These are phyloP conservation scores for Volucella bombylans DNA, from an alignment of 2,888 invertebrate species.

Conservation along the genomic window DNA sequence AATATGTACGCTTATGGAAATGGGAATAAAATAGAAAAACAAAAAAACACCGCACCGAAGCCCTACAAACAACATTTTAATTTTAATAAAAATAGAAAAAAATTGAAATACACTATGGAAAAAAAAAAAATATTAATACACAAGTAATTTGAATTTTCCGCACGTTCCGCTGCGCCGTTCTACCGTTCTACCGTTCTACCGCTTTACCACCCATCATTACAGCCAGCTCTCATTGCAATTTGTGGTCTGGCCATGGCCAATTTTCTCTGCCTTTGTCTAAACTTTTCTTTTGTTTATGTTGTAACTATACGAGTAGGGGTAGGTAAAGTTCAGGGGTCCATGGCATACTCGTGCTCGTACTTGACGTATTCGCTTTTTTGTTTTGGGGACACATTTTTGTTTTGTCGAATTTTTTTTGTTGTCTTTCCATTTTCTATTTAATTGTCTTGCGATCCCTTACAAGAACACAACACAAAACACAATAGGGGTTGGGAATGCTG, in stretches of 20 bases:
- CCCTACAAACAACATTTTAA: conserved; percentile 65
- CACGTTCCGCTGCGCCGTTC: conserved; percentile 65
- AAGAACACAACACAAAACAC: conserved; percentile 22
- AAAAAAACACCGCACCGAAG: conserved; percentile 43
- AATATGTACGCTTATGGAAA: conserved; percentile 71
- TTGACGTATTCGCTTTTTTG: background rate
- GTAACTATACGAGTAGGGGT: conserved; percentile 28
- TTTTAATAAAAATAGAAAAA: conserved; percentile 67
- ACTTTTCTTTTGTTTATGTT: conserved; percentile 69
- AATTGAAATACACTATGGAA: conserved; percentile 53
- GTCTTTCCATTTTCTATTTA: conserved; percentile 44
- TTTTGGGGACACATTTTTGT: conserved; percentile 57
- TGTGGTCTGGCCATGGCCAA: conserved; percentile 61
- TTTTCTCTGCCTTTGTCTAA: conserved; percentile 69
- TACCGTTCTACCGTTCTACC: background rate
- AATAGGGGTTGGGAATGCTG: background rate
- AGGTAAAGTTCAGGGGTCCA: conserved; percentile 55
- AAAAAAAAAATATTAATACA: conserved; percentile 66
- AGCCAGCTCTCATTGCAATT: conserved; percentile 38
- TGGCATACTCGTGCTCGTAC: conserved; percentile 30
- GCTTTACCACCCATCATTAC: conserved; percentile 8
- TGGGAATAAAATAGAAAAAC: conserved; percentile 64
- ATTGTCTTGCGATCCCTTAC: conserved; percentile 62
- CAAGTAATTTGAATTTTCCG: conserved; percentile 73
- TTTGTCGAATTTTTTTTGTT: conserved; percentile 6